Conservation (phyloP, 2,888 invertebrate species). For the Neuroscelio doddi region DNA sequence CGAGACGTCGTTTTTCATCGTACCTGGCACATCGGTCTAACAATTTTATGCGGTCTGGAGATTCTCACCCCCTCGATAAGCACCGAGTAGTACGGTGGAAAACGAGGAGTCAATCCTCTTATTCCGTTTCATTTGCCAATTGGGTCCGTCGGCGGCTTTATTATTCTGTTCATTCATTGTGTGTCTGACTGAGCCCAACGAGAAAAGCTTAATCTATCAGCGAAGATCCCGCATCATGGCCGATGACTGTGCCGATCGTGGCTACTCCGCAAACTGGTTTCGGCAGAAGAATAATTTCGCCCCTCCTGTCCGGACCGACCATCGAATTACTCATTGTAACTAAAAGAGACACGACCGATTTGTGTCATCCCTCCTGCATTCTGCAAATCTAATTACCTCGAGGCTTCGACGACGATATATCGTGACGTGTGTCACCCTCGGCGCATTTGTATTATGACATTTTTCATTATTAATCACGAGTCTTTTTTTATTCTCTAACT, state of each 20-base stretch:
- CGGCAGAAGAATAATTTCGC: slow-evolving; percentile 29
- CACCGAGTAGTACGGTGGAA: background rate
- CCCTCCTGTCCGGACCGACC: too few relatives aligned
- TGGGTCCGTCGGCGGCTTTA: slow-evolving; percentile 43
- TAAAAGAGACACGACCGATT: slow-evolving; percentile 22
- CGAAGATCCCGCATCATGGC: slow-evolving; percentile 38
- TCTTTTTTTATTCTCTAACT: too few relatives aligned
- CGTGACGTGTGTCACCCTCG: too few relatives aligned
- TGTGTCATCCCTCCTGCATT: slow-evolving; percentile 13
- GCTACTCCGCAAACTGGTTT: slow-evolving; percentile 36
- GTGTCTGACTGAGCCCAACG: slow-evolving; percentile 27
- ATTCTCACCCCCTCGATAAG: too few relatives aligned
- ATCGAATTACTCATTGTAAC: slow-evolving; percentile 36
- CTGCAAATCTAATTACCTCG: slow-evolving; percentile 19
- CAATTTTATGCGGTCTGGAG: background rate
- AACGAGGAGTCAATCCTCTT: slow-evolving; percentile 57
- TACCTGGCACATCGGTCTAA: too few relatives aligned
- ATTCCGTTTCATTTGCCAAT: slow-evolving; percentile 66
- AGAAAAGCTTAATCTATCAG: slow-evolving; percentile 47
- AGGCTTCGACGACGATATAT: too few relatives aligned
- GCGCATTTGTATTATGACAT: too few relatives aligned
- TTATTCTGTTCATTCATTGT: slow-evolving; percentile 39
- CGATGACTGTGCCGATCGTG: slow-evolving; percentile 34
- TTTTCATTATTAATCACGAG: too few relatives aligned
- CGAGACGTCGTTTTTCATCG: too few relatives aligned